Conservation (phyloP, 2,888 invertebrate species). For the Cynaeus angustus region DNA sequence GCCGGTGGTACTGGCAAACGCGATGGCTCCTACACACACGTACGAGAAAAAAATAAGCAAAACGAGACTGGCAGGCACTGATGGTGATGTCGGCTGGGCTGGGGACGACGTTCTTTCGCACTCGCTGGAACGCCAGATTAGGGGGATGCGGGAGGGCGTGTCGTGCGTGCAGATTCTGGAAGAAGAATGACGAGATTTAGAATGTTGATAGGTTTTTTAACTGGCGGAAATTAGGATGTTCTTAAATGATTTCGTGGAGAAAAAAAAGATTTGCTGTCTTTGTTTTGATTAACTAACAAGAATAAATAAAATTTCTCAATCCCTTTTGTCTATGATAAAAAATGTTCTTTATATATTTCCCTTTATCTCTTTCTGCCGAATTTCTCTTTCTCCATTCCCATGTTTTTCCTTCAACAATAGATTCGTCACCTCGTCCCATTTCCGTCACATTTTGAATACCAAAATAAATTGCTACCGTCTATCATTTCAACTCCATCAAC, state of each 20-base stretch:
- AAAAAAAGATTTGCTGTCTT: no score
- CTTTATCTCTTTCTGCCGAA: no score
- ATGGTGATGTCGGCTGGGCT: conserved; percentile 70
- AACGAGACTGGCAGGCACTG: conserved; percentile 79
- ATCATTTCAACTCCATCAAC: conserved; percentile 21
- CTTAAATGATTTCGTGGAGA: no score
- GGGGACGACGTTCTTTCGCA: conserved; percentile 64
- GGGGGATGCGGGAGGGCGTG: conserved; percentile 84
- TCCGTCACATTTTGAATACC: conserved; percentile 6
- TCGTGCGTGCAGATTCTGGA: conserved; percentile 76
- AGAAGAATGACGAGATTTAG: conserved; percentile 33
- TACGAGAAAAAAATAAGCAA: conserved; percentile 80
- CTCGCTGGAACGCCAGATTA: conserved; percentile 78
- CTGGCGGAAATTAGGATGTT: no score
- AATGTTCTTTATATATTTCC: no score
- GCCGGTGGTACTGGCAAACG: conserved; percentile 86
- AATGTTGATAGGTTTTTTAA: no score
- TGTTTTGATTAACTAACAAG: no score
- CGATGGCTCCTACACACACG: conserved; percentile 83
- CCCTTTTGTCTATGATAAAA: no score
- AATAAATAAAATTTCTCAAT: no score
- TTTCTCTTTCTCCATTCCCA: no score
- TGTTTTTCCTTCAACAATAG: background rate
- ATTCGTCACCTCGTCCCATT: background rate
- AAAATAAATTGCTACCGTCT: background rate